Conservation (phyloP, 2,888 invertebrate species). For the Neoascia interrupta region DNA sequence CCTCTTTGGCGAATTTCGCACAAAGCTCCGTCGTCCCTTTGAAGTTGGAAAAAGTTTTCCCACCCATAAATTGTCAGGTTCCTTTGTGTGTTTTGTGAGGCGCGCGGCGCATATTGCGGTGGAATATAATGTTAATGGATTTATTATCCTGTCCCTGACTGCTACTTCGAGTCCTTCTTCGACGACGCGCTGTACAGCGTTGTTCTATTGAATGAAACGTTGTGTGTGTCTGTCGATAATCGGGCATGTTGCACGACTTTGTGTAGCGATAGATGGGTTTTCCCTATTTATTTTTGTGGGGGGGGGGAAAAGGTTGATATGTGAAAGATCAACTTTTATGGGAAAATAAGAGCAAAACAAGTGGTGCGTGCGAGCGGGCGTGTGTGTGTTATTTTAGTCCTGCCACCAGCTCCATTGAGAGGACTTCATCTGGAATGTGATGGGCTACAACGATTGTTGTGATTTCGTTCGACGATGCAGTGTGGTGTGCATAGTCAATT, state of each 20-base stretch:
- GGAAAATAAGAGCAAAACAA: conserved; percentile 15
- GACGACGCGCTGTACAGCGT: neutral
- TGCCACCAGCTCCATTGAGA: conserved; percentile 40
- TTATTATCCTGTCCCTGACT: conserved; percentile 66
- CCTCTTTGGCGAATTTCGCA: conserved; percentile 1
- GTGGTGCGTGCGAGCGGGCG: conserved; percentile 5
- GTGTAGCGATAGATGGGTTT: conserved; percentile 31
- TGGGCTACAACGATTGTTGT: conserved; percentile 62
- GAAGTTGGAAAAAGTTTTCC: conserved; percentile 63
- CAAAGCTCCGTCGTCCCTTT: conserved; percentile 52
- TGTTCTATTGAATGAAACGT: conserved; percentile 26
- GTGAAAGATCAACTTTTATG: conserved; percentile 62
- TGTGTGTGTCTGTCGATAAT: conserved; percentile 48
- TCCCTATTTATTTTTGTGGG: conserved; percentile 36
- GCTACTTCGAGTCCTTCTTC: conserved; percentile 29
- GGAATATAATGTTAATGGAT: conserved; percentile 67
- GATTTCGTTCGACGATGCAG: conserved; percentile 42
- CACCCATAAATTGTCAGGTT: conserved; percentile 60
- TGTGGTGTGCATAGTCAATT: conserved; percentile 32
- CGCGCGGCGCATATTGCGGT: conserved; percentile 64
- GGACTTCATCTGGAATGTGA: conserved; percentile 64
- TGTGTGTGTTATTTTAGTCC: conserved; percentile 21
- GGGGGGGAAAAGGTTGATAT: conserved; percentile 17
- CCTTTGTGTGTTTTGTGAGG: conserved; percentile 58
- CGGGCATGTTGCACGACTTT: conserved; percentile 43